Evolutionary conservation across 2,888 invertebrate genomes (phyloP).

Genomic region (Mesopsocus fuscifrons): DNA sequence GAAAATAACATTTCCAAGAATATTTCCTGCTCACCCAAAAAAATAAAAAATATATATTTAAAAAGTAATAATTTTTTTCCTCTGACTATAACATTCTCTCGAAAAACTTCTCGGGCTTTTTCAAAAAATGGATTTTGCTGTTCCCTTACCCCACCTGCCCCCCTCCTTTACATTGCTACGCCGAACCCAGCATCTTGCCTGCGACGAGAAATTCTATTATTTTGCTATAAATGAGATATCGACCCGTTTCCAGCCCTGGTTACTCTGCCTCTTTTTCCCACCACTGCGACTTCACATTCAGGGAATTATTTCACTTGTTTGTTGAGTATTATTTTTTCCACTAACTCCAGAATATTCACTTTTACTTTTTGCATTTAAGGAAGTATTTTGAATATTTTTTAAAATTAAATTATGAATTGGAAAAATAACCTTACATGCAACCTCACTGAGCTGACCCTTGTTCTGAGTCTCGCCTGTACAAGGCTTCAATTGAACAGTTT

Average conservation of each 20-base stretch:
- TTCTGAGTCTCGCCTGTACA: too few relatives aligned
- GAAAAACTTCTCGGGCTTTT: slow-evolving; percentile 8
- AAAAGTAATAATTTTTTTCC: slow-evolving; percentile 9
- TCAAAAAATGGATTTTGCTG: slow-evolving; percentile 8
- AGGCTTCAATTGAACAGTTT: too few relatives aligned
- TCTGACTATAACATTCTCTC: slow-evolving; percentile 4
- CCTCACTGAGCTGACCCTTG: too few relatives aligned
- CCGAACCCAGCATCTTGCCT: slow-evolving; percentile 9
- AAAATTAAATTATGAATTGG: too few relatives aligned
- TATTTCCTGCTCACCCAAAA: slow-evolving; percentile 6
- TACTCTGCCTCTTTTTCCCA: not conserved
- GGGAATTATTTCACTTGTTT: not conserved
- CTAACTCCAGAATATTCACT: not conserved
- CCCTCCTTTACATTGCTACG: not conserved
- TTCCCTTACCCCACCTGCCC: not conserved
- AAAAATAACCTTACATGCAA: too few relatives aligned
- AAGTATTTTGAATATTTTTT: not conserved
- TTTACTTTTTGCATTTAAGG: not conserved
- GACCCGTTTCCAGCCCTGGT: slow-evolving; percentile 17
- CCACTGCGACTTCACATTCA: not conserved
- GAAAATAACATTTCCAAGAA: slow-evolving; percentile 8
- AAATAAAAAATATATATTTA: slow-evolving; percentile 4
- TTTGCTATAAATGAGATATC: slow-evolving; percentile 24
- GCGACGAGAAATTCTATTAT: slow-evolving; percentile 21
- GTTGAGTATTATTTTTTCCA: too few relatives aligned